A percentile compares a stretch with the other conserved stretches of the same genome.
Conservation (phyloP, 1,140 invertebrate genomes). For the Danaus melanippus region DNA sequence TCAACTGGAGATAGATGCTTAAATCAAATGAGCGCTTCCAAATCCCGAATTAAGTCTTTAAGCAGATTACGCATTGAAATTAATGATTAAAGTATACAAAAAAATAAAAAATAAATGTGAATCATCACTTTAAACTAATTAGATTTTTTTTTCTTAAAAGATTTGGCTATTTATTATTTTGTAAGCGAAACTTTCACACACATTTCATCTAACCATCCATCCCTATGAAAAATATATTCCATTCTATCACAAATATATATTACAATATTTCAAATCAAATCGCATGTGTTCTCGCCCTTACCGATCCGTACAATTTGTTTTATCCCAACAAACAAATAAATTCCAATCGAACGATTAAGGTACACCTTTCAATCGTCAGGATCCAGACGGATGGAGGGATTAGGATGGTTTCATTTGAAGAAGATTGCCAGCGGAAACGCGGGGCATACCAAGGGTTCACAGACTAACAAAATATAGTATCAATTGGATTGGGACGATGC, state of each 20-base stretch:
- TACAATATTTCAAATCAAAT: constrained; percentile 1
- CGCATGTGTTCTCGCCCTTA: constrained; percentile 1
- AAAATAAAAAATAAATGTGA: no score
- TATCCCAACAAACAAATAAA: constrained; percentile 48
- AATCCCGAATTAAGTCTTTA: no score
- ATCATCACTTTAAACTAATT: no score
- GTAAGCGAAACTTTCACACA: no score
- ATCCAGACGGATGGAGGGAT: constrained; percentile 51
- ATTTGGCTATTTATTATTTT: no score
- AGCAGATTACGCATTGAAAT: no score
- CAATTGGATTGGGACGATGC: no score
- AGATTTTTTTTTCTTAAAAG: no score
- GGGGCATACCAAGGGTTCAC: constrained; percentile 31
- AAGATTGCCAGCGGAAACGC: constrained; percentile 25
- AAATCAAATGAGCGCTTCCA: constrained; percentile 2
- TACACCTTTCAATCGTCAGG: constrained; percentile 40
- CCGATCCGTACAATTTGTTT: constrained; percentile 34
- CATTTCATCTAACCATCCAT: no score
- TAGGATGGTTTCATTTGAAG: constrained; percentile 41
- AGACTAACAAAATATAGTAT: constrained; percentile 9
- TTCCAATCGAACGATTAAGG: constrained; percentile 57
- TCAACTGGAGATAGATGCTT: constrained; percentile 4
- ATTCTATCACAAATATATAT: background rate
- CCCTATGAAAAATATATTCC: background rate
- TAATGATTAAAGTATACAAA: no score